These are phyloP conservation scores for Neostethus bicornis DNA, from an alignment of 2,797 vertebrate species.

Conservation along the genomic window DNA sequence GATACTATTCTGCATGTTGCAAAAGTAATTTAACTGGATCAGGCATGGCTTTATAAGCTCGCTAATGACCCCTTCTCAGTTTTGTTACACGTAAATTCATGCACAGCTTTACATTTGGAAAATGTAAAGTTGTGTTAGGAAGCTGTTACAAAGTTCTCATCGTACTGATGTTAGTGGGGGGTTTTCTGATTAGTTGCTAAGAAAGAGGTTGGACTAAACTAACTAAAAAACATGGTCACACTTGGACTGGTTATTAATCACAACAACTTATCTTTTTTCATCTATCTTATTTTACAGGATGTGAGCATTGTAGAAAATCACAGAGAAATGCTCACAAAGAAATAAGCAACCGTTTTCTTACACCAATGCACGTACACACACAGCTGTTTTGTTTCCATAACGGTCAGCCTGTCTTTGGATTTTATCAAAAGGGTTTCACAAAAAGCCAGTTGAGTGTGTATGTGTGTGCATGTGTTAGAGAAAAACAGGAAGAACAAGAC, in stretches of 20 bases:
- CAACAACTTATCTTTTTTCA: too few relatives aligned
- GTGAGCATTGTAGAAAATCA: too few relatives aligned
- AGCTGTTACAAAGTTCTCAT: background rate
- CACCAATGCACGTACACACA: slow-evolving; percentile 9
- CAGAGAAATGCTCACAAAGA: background rate
- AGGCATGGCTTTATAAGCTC: background rate
- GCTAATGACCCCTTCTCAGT: background rate
- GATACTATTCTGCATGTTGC: background rate
- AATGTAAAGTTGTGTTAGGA: background rate
- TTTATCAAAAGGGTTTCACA: slow-evolving; percentile 26
- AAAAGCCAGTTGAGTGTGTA: slow-evolving; percentile 2
- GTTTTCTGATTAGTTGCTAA: too few relatives aligned
- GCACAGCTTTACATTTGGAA: background rate
- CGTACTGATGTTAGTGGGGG: too few relatives aligned
- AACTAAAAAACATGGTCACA: too few relatives aligned
- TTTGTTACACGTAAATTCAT: background rate
- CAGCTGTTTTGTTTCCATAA: slow-evolving; percentile 32
- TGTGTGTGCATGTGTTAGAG: slow-evolving; percentile 24
- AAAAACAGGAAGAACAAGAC: slow-evolving; percentile 52
- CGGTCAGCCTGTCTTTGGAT: slow-evolving; percentile 24
- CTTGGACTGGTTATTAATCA: too few relatives aligned
- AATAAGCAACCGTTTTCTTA: background rate
- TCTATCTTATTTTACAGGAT: too few relatives aligned
- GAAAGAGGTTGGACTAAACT: too few relatives aligned
- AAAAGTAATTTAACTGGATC: background rate